These are phyloP conservation scores for Nebria ingens DNA, from an alignment of 1,140 invertebrate species.

Conservation along the genomic window DNA sequence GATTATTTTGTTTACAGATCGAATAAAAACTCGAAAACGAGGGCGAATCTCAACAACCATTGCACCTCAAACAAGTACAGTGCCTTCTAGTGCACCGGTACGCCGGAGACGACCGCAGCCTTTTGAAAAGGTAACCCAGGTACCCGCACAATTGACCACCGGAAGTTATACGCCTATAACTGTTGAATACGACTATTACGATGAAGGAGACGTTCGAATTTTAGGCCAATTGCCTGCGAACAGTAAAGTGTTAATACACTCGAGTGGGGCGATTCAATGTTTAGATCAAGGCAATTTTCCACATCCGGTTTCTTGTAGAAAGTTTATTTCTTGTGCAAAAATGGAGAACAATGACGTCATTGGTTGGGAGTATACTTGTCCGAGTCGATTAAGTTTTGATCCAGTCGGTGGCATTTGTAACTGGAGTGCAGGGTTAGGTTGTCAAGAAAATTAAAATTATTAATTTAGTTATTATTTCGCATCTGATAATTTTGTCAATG, in stretches of 20 bases:
- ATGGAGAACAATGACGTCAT: slow-evolving; percentile 64
- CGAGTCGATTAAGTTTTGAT: slow-evolving; percentile 71
- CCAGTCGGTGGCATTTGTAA: slow-evolving; percentile 83
- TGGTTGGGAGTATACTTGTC: slow-evolving; percentile 81
- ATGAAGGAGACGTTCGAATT: slow-evolving; percentile 46
- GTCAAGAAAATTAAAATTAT: slow-evolving; percentile 41
- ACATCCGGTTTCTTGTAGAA: slow-evolving; percentile 75
- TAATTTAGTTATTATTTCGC: not conserved
- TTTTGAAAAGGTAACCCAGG: slow-evolving; percentile 12
- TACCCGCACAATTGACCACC: not conserved
- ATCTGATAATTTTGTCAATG: not conserved
- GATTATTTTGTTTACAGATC: not conserved
- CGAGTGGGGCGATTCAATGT: slow-evolving; percentile 60
- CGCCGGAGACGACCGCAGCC: slow-evolving; percentile 15
- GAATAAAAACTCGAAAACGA: not conserved
- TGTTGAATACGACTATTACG: slow-evolving; percentile 57
- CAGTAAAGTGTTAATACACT: slow-evolving; percentile 35
- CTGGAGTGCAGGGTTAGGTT: slow-evolving; percentile 68
- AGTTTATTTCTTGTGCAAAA: slow-evolving; percentile 78
- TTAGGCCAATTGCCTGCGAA: slow-evolving; percentile 36
- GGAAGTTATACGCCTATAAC: slow-evolving; percentile 23
- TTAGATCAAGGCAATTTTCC: slow-evolving; percentile 80
- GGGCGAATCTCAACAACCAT: slow-evolving; percentile 14
- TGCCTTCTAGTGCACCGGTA: slow-evolving; percentile 12
- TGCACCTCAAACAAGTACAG: slow-evolving; percentile 16